A percentile compares a stretch with the other conserved stretches of the same genome.
phyloP scores from a whole-genome alignment of 2,888 invertebrate genomes.

The Allygus modestus region DNA sequence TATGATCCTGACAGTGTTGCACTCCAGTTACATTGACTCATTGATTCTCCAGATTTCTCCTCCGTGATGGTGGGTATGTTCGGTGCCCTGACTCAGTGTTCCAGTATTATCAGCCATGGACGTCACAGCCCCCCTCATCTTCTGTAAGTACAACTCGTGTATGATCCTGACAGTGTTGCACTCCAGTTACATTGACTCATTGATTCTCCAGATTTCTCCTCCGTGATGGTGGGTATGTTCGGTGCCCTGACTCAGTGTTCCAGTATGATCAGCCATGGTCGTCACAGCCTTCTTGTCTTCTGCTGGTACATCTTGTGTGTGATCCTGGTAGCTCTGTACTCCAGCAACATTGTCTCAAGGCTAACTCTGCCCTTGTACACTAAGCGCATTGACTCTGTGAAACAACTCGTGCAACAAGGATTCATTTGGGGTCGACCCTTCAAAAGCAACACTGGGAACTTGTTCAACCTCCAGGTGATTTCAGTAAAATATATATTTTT shows the following conservation, averaged over 20 bases:
- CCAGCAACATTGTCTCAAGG: slow-evolving; percentile 29
- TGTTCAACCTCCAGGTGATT: slow-evolving; percentile 13
- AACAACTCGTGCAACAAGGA: slow-evolving; percentile 23
- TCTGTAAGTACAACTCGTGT: slow-evolving; percentile 14
- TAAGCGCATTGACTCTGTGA: slow-evolving; percentile 25
- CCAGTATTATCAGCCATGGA: neutral
- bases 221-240: slow-evolving; percentile 1
- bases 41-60: neutral
- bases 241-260: slow-evolving; percentile 28
- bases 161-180: neutral
- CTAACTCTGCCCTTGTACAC: slow-evolving; percentile 26
- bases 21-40: no score
- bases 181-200: slow-evolving; percentile 18
- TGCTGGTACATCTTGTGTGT: slow-evolving; percentile 33
- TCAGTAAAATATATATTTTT: no score
- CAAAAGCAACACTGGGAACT: neutral
- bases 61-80: neutral
- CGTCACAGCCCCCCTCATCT: slow-evolving; percentile 27
- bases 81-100: slow-evolving; percentile 16
- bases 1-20: no score
- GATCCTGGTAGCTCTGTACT: slow-evolving; percentile 28
- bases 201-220: neutral
- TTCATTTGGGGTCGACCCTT: slow-evolving; percentile 31
- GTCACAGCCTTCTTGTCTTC: slow-evolving; percentile 17
- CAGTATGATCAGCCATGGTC: neutral